Evolutionary conservation across 2,888 invertebrate genomes (phyloP).

Genomic region (Rhogogaster chlorosoma): DNA sequence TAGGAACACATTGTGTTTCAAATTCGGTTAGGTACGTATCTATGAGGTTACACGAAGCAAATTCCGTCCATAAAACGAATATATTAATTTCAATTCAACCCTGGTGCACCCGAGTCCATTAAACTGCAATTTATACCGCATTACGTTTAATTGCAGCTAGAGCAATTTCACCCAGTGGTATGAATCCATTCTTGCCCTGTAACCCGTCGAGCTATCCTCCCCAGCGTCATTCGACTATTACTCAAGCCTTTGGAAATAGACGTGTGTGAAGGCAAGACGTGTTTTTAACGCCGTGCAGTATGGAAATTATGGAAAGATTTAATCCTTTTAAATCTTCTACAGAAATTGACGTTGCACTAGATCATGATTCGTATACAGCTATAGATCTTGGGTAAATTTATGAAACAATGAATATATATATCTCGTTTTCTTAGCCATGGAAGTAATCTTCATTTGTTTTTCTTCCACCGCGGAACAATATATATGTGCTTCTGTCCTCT

Average conservation of each 20-base stretch:
- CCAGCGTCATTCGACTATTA: constrained; percentile 28
- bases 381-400: neutral
- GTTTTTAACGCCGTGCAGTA: neutral
- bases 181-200: constrained; percentile 62
- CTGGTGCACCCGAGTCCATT: neutral
- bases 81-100: constrained; percentile 9
- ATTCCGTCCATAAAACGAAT: constrained; percentile 16
- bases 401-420: neutral
- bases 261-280: neutral
- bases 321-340: neutral
- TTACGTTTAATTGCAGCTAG: constrained; percentile 66
- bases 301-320: neutral
- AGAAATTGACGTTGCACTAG: neutral
- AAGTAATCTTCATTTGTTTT: neutral
- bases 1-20: too few relatives aligned
- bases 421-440: too few relatives aligned
- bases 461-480: neutral
- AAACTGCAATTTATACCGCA: constrained; percentile 49
- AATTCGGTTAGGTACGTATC: neutral
- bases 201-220: constrained; percentile 54
- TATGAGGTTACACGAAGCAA: constrained; percentile 8
- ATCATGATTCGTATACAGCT: neutral
- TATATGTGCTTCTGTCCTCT: neutral
- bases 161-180: constrained; percentile 59
- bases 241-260: neutral